phyloP scores from a whole-genome alignment of 2,888 invertebrate genomes.

The Eristalis pertinax region DNA sequence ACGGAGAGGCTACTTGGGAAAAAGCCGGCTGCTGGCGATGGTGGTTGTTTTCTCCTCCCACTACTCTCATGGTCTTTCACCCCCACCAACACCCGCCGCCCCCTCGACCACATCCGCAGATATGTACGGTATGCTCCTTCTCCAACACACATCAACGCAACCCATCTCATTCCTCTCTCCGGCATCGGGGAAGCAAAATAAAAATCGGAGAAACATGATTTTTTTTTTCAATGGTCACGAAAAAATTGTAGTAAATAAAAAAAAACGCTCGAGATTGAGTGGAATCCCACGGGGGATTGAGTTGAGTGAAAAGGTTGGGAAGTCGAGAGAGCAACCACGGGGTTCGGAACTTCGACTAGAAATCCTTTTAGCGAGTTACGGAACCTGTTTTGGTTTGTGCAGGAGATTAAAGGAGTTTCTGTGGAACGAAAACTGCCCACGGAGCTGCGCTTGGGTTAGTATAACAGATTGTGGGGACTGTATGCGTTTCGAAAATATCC shows the following conservation, averaged over 20 bases:
- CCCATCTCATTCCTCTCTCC: constrained; percentile 49
- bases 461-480: neutral
- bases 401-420: neutral
- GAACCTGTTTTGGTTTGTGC: constrained; percentile 11
- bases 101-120: neutral
- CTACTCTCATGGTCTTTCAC: neutral
- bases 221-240: constrained; percentile 10
- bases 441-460: neutral
- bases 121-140: constrained; percentile 27
- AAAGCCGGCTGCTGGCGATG: constrained; percentile 58
- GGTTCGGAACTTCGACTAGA: constrained; percentile 16
- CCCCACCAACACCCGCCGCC: constrained; percentile 14
- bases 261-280: constrained; percentile 3
- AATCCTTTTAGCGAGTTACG: constrained; percentile 39
- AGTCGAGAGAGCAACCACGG: constrained; percentile 23
- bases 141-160: constrained; percentile 48
- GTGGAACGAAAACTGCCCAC: neutral
- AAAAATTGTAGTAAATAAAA: neutral
- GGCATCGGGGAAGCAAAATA: constrained; percentile 7
- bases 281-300: constrained; percentile 28
- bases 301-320: neutral
- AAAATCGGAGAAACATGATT: constrained; percentile 32
- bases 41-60: constrained; percentile 22
- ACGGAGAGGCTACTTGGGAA: constrained; percentile 72
- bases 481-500: neutral